phyloP scores from a whole-genome alignment of 2,797 vertebrate genomes.

The Merluccius polli region DNA sequence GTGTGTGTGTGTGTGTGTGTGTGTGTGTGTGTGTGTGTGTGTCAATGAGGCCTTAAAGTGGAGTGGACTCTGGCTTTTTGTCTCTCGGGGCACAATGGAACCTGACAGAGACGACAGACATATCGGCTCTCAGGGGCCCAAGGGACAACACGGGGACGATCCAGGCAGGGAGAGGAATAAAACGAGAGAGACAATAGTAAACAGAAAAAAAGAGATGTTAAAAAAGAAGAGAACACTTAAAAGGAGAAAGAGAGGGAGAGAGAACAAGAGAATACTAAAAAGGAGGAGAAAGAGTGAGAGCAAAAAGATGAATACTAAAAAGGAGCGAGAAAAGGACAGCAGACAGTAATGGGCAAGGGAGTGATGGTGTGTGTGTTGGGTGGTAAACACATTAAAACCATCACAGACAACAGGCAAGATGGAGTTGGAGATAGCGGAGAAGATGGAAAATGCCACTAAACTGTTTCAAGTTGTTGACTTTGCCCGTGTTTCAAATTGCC shows the following conservation, averaged over 20 bases:
- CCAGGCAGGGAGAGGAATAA: conserved; percentile 18
- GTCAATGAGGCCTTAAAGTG: conserved; percentile 63
- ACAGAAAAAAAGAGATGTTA: neutral
- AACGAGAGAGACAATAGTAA: neutral
- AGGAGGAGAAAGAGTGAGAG: conserved; percentile 37
- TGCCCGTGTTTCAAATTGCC: neutral
- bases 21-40: too few species aligned
- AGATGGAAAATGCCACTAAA: neutral
- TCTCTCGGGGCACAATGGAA: conserved; percentile 61
- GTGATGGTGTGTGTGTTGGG: conserved; percentile 8
- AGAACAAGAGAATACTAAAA: neutral
- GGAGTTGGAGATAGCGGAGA: neutral
- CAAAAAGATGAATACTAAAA: neutral
- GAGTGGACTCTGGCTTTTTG: conserved; percentile 64
- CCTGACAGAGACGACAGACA: conserved; percentile 60
- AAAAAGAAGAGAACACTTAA: neutral
- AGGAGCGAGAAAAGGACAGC: conserved; percentile 2
- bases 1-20: too few species aligned
- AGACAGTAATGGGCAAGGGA: conserved; percentile 4
- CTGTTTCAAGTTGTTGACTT: neutral
- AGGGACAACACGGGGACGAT: neutral
- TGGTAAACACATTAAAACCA: neutral
- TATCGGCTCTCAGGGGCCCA: conserved; percentile 43
- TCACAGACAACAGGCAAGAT: neutral
- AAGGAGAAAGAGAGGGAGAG: conserved; percentile 18